Evolutionary conservation across 1,140 invertebrate genomes (phyloP).

Genomic region (Grapholita molesta): DNA sequence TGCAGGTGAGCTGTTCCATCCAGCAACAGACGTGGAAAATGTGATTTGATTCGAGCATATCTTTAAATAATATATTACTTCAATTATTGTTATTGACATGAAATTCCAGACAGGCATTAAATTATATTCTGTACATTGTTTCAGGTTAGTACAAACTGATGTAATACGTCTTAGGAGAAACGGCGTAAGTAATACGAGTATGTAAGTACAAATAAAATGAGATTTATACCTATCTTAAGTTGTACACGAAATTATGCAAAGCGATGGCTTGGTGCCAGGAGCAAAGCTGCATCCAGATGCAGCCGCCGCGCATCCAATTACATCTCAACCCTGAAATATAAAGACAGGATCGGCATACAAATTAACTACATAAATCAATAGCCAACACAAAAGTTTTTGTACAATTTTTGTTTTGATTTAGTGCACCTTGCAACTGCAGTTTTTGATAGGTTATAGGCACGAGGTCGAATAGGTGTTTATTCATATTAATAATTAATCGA

Average conservation of each 20-base stretch:
- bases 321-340: slow-evolving; percentile 73
- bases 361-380: slow-evolving; percentile 50
- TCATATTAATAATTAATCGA: no score
- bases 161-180: neutral
- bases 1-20: neutral
- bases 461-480: no score
- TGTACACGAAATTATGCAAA: slow-evolving; percentile 59
- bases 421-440: no score
- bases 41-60: neutral
- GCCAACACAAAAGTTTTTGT: neutral
- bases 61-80: neutral
- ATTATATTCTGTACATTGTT: neutral
- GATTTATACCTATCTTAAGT: slow-evolving; percentile 41
- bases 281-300: slow-evolving; percentile 58
- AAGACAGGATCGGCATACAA: slow-evolving; percentile 56
- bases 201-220: no score
- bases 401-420: neutral
- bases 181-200: neutral
- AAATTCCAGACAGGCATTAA: neutral
- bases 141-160: neutral
- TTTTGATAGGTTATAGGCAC: no score
- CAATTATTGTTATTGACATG: neutral
- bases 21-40: slow-evolving; percentile 35
- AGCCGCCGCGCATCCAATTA: slow-evolving; percentile 66
- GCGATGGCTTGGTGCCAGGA: slow-evolving; percentile 57